Evolutionary conservation across 1,140 invertebrate species (phyloP).

Genomic region (Trichonephila clavipes): DNA sequence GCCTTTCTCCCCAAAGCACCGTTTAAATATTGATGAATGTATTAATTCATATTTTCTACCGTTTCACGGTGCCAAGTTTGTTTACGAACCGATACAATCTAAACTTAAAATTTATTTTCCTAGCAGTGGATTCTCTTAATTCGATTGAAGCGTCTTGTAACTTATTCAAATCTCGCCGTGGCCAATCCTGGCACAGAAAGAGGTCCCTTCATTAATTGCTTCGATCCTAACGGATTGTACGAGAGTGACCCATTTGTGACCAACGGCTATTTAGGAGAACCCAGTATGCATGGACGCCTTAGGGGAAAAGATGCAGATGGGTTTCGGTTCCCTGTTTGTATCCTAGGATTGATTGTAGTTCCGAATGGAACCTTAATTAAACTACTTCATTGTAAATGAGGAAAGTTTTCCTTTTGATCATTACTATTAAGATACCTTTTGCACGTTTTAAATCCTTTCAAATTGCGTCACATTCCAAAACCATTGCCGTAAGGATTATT

Average conservation of each 20-base stretch:
- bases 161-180: neutral
- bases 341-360: neutral
- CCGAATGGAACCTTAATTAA: constrained; percentile 3
- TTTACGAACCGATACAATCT: neutral
- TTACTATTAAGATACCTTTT: too few species aligned
- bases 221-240: neutral
- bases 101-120: neutral
- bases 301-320: neutral
- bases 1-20: neutral
- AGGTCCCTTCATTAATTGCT: neutral
- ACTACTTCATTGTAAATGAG: neutral
- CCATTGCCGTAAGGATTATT: too few species aligned
- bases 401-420: too few species aligned
- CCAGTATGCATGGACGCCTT: neutral
- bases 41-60: constrained; percentile 24
- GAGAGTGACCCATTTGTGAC: neutral
- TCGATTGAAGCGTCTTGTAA: neutral
- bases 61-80: neutral
- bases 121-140: neutral
- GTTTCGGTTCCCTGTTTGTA: neutral
- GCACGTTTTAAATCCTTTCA: too few species aligned
- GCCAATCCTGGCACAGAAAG: neutral
- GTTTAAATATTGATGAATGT: neutral
- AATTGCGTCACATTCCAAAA: too few species aligned
- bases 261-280: neutral